phyloP scores from a whole-genome alignment of 1,140 invertebrate species.

The Bombus waltoni region DNA sequence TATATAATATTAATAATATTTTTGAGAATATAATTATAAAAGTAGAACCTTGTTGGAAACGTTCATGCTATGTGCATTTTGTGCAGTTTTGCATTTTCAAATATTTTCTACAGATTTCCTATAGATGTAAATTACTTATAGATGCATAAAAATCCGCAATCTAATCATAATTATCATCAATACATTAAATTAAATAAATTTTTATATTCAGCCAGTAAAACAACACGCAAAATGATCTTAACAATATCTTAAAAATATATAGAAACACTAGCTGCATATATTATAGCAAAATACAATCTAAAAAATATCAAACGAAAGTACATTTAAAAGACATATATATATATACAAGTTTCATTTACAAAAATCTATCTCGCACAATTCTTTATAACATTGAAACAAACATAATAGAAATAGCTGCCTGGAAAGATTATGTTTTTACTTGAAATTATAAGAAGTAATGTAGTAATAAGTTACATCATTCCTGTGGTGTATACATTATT shows the following conservation, averaged over 20 bases:
- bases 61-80: no score
- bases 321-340: background rate
- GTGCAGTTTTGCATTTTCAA: no score
- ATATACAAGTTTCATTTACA: background rate
- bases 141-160: no score
- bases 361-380: no score
- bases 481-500: background rate
- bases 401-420: background rate
- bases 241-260: background rate
- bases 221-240: background rate
- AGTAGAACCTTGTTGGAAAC: no score
- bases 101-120: no score
- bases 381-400: background rate
- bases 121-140: no score
- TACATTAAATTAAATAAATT: background rate
- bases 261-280: background rate
- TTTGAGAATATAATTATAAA: no score
- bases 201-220: background rate
- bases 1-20: no score
- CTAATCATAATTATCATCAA: background rate
- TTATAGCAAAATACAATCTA: background rate
- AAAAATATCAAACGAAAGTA: background rate
- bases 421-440: background rate
- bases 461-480: constrained; percentile 6
- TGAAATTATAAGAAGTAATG: background rate